Base-by-base conservation (phyloP, 2,888 invertebrate genomes). In the Hydrotaea cyrtoneurina region DNA sequence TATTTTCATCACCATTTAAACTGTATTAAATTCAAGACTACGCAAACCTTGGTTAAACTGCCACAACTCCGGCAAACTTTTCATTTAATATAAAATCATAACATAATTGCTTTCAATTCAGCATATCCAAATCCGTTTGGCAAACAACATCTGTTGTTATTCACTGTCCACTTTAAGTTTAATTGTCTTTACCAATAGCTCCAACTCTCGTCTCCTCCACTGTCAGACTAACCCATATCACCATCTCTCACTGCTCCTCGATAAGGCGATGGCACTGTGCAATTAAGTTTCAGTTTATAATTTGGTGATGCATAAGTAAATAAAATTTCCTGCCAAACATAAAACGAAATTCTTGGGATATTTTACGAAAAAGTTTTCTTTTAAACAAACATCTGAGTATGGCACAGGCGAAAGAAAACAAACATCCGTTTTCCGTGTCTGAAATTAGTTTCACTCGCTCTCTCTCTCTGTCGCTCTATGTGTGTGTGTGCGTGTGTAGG, bases 221-320 rank as follows among this genome's bases (percentile, higher is more conserved):
- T 21, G 31, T 39, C n/a, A 19, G 23, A 7, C 3, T 15, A 50
- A 5, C 23, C 23, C 23, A 43, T 50, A 59, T 26, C 15, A 50
- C 19, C 0, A 43, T 19, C 19, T 21, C 10, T n/a, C 5, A 31
- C 19, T 3, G 4, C 39, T n/a, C 39, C 39, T 39, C 69, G 13
- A 39, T 43, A 13, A 10, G 15, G 50, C 39, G 13, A 23, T 66
- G 46, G 10, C 36, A 13, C 62, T 73, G 13, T 36, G 19, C 36
- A 57, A 36, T 72, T 57, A 36, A 57, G 78, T 81, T 84, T 72
- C 64, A 23, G 78, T 79, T 76, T 75, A 81, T 84, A 81, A 81
- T 84, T 79, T 84, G 75, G 81, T 81, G 84, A 78, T 73, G 84
- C 81, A 73, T 79, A 79, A 84, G 81, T 66, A 81, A 84, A 79